Evolutionary conservation across 2,113 vertebrate genomes (phyloP).

Genomic region (Pithys albifrons): DNA sequence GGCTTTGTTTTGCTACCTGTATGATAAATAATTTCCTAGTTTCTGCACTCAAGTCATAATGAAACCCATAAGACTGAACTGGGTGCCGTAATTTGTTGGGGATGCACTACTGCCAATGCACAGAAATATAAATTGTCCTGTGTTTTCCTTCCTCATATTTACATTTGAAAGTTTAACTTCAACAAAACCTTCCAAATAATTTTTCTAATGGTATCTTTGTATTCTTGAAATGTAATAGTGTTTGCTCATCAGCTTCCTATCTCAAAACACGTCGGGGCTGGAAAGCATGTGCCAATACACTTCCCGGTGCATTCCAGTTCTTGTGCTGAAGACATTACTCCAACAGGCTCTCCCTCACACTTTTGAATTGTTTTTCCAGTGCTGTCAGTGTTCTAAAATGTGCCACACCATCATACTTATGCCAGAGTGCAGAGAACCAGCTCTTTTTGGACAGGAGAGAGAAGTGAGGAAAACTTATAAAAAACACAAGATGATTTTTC

Average conservation of each 20-base stretch:
- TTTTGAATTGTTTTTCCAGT: conserved; percentile 26
- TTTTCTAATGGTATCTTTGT: background rate
- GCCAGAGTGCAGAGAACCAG: background rate
- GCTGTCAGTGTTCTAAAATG: conserved; percentile 14
- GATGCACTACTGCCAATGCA: background rate
- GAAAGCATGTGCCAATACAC: background rate
- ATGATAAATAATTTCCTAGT: background rate
- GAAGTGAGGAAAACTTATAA: background rate
- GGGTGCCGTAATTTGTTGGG: background rate
- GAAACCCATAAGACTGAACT: background rate
- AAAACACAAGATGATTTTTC: background rate
- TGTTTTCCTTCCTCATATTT: background rate
- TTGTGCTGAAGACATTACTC: background rate
- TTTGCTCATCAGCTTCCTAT: conserved; percentile 41
- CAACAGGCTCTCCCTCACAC: background rate
- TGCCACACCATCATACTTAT: background rate
- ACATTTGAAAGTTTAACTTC: background rate
- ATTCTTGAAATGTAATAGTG: background rate
- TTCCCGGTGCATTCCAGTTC: background rate
- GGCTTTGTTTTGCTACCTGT: background rate
- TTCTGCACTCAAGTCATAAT: background rate
- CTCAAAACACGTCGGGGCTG: background rate
- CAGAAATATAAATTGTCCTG: background rate
- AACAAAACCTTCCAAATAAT: background rate
- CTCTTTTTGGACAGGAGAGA: background rate